phyloP scores from a whole-genome alignment of 2,113 vertebrate genomes.

The Archilochus colubris region DNA sequence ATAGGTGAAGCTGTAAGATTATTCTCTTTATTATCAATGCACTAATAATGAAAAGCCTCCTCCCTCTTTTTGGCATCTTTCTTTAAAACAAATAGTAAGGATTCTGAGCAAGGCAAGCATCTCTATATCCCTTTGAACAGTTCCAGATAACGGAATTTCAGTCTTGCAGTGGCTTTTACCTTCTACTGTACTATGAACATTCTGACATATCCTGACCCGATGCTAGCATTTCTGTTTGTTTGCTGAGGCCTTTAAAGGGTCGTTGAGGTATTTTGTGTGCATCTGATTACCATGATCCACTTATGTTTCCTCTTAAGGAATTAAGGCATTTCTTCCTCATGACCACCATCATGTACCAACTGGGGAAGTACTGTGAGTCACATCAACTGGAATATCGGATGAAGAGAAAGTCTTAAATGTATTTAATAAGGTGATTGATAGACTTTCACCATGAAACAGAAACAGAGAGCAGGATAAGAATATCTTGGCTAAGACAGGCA shows the following conservation, averaged over 20 bases:
- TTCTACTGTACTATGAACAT: background rate
- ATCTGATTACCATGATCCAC: background rate
- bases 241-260: background rate
- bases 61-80: background rate
- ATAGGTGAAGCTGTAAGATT: background rate
- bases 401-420: background rate
- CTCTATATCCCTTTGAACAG: background rate
- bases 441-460: background rate
- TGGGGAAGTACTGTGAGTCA: background rate
- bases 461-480: background rate
- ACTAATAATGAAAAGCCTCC: background rate
- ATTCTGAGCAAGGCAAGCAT: background rate
- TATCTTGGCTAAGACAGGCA: background rate
- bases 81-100: background rate
- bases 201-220: background rate
- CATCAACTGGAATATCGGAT: background rate
- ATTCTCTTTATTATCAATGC: background rate
- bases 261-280: background rate
- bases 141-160: background rate
- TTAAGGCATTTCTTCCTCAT: background rate
- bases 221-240: background rate
- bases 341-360: background rate
- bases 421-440: slow-evolving; percentile 30
- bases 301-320: background rate
- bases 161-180: background rate